phyloP scores from a whole-genome alignment of 2,797 vertebrate species.

The Aselliscus stoliczkanus region DNA sequence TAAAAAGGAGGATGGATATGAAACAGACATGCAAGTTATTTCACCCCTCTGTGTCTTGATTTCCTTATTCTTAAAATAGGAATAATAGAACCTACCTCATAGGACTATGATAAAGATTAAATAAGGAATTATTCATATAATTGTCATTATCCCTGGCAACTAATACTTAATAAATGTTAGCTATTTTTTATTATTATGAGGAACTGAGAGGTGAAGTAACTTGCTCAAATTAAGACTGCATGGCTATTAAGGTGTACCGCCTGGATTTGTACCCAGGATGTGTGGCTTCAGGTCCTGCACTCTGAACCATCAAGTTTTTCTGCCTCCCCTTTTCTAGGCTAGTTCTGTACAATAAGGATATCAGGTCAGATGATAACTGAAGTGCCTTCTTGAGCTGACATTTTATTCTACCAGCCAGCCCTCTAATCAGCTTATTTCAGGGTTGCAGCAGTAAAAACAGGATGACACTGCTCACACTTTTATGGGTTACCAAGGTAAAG shows the following conservation, averaged over 20 bases:
- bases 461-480: background rate
- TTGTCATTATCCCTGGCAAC: background rate
- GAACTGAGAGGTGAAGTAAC: background rate
- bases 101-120: background rate
- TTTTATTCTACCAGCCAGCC: background rate
- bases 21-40: background rate
- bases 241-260: background rate
- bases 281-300: background rate
- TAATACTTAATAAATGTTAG: background rate
- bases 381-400: background rate
- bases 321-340: background rate
- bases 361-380: background rate
- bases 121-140: background rate
- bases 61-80: background rate
- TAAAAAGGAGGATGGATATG: background rate
- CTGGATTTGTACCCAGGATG: background rate
- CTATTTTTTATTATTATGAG: background rate
- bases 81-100: background rate
- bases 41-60: background rate
- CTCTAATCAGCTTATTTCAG: slow-evolving; percentile 15
- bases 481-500: background rate
- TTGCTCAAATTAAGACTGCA: background rate
- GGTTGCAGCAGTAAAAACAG: background rate
- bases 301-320: background rate
- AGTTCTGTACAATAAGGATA: background rate